Conservation (phyloP, 2,888 invertebrate genomes). For the Meiosimyza decipiens region DNA sequence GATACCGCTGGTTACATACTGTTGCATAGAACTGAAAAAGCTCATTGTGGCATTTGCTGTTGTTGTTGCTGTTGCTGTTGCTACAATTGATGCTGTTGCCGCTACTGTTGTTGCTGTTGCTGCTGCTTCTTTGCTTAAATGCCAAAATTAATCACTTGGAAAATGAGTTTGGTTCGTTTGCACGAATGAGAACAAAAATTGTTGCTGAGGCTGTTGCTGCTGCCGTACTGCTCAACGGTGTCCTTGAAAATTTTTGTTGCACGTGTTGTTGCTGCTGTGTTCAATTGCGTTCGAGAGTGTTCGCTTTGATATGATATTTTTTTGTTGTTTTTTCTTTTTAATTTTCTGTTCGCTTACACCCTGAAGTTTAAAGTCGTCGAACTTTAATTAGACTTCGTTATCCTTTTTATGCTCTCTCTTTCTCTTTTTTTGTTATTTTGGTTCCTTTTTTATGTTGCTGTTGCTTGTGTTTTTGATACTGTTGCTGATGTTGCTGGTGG, state of each 20-base stretch:
- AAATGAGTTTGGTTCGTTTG: too few species aligned
- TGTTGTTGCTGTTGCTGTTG: conserved; percentile 1
- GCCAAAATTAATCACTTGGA: background rate
- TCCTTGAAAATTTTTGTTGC: background rate
- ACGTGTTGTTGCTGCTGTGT: background rate
- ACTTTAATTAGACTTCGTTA: conserved; percentile 4
- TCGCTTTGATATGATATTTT: background rate
- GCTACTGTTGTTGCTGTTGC: too few species aligned
- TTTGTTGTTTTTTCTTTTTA: conserved; percentile 11
- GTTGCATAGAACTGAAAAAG: conserved; percentile 86
- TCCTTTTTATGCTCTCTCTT: conserved; percentile 3
- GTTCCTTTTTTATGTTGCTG: background rate
- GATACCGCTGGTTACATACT: conserved; percentile 88
- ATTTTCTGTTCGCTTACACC: conserved; percentile 2
- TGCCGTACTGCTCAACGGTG: too few species aligned
- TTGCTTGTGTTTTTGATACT: background rate
- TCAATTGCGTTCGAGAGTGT: background rate
- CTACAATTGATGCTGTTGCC: conserved; percentile 7
- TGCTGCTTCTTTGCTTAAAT: conserved; percentile 31
- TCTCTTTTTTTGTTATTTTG: background rate
- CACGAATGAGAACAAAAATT: too few species aligned
- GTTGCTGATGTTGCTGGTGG: conserved; percentile 22
- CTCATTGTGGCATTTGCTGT: conserved; percentile 73
- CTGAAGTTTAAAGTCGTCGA: background rate
- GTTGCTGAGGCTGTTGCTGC: too few species aligned